Base-by-base conservation (phyloP, 2,797 vertebrate species). In the Pipistrellus kuhlii region DNA sequence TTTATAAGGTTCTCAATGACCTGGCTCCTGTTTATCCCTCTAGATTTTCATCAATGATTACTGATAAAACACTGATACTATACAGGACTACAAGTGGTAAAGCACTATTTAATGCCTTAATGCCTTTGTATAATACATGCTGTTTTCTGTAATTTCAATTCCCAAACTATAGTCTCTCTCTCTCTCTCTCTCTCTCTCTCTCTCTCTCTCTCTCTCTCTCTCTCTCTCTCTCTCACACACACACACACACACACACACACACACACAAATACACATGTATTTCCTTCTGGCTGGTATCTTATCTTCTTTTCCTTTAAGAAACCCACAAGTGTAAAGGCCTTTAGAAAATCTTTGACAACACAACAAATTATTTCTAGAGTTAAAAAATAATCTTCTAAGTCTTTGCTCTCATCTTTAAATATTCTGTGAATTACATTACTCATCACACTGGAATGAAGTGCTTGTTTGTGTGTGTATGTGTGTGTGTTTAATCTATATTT, bases 271-370 rank as follows among this genome's bases (percentile, higher is more conserved):
- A 69, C 8, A 59, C 15, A 84, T 0, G 0, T 8, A 59, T 53
- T 87, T 87, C 72, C 59, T 83, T 27, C 48, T 90, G 48, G 14
- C 20, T 92, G 41, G 0, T 82, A 23, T 48, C 38, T 83, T 82
- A 18, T 41, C 44, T 88, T 62, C 53, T 84, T 85, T 88, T 71
- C 27, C 51, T 88, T 90, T 57, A 90, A 64, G 84, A 94, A 78
- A 48, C 14, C 14, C 15, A 76, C 23, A 75, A 25, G n/a, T 71
- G n/a, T 44, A 76, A 78, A 23, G 48, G 18, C 18, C 46, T 86
- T 81, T 90, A 84, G 57, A 94, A 77, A 90, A 77, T 77, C 17
- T 78, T 88, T 91, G 92, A 93, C 35, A 91, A 66, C 8, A 80
- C 85, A 88, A 75, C 78, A 69, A 87, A 83, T 71, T 53, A 87